These are phyloP conservation scores for Anagyrus pseudococci DNA, from an alignment of 2,888 invertebrate genomes.

Conservation along the genomic window DNA sequence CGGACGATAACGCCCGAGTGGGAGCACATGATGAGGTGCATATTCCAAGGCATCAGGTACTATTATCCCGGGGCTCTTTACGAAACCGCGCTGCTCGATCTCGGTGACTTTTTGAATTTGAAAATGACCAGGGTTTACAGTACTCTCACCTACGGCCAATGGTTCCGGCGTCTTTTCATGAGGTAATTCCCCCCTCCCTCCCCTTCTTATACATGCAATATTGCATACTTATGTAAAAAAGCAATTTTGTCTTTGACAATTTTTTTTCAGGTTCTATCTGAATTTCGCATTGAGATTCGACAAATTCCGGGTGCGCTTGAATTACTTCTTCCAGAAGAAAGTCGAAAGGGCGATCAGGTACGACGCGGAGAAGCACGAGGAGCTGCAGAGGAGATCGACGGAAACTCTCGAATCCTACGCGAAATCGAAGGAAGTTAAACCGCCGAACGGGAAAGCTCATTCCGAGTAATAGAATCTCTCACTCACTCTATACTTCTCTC, in stretches of 20 bases:
- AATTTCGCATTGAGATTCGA: conserved; percentile 37
- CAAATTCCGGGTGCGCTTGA: conserved; percentile 36
- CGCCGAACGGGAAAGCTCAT: background rate
- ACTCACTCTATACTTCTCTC: too few species aligned
- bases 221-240: background rate
- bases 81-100: conserved; percentile 49
- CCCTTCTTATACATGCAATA: background rate
- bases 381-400: conserved; percentile 39
- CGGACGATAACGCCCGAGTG: conserved; percentile 53
- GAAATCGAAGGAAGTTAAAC: background rate
- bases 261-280: conserved; percentile 43
- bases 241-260: background rate
- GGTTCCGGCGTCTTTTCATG: conserved; percentile 40
- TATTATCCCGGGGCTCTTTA: conserved; percentile 50
- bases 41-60: conserved; percentile 52
- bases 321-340: conserved; percentile 28
- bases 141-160: conserved; percentile 41
- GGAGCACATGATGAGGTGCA: conserved; percentile 61
- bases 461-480: background rate
- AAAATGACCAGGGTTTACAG: conserved; percentile 47
- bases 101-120: conserved; percentile 50
- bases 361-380: conserved; percentile 36
- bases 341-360: conserved; percentile 43
- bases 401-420: conserved; percentile 29
- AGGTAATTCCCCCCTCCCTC: conserved; percentile 39